phyloP scores from a whole-genome alignment of 2,113 vertebrate species.

The Strix aluco region DNA sequence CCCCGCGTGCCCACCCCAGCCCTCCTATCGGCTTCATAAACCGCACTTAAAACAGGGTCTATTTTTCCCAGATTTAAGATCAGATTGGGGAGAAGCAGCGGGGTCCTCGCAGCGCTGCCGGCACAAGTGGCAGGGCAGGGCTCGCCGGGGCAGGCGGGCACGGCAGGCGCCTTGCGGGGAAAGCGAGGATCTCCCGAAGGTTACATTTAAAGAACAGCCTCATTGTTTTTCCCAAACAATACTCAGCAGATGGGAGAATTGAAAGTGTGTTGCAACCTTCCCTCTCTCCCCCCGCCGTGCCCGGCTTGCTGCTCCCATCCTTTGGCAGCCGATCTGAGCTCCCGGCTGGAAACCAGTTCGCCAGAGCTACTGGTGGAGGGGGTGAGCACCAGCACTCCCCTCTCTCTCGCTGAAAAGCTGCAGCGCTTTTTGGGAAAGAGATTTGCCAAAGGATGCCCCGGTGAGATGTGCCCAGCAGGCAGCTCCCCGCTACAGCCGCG shows the following conservation, averaged over 20 bases:
- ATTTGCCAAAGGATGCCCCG: not conserved
- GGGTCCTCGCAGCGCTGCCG: not conserved
- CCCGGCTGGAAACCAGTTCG: slow-evolving; percentile 35
- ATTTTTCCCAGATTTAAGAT: slow-evolving; percentile 42
- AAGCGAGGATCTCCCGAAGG: slow-evolving; percentile 36
- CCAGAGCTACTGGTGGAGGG: slow-evolving; percentile 20
- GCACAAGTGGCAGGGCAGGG: not conserved
- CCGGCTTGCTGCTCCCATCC: slow-evolving; percentile 36
- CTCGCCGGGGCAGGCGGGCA: not conserved
- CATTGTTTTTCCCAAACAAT: slow-evolving; percentile 69
- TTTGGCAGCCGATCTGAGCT: slow-evolving; percentile 51
- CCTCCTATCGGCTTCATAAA: not conserved
- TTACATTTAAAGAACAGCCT: slow-evolving; percentile 48
- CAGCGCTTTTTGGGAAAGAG: not conserved
- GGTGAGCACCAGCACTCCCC: not conserved
- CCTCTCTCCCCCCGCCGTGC: slow-evolving; percentile 31
- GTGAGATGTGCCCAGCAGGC: not conserved
- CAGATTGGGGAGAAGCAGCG: not conserved
- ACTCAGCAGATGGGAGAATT: slow-evolving; percentile 65
- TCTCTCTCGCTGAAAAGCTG: not conserved
- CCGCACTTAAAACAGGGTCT: not conserved
- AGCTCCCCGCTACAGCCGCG: not conserved
- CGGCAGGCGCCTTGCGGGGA: not conserved
- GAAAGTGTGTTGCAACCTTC: slow-evolving; percentile 67
- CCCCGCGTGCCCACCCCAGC: accelerated